Base-by-base conservation (phyloP, 1,140 invertebrate species). In the Bombus haemorrhoidalis region DNA sequence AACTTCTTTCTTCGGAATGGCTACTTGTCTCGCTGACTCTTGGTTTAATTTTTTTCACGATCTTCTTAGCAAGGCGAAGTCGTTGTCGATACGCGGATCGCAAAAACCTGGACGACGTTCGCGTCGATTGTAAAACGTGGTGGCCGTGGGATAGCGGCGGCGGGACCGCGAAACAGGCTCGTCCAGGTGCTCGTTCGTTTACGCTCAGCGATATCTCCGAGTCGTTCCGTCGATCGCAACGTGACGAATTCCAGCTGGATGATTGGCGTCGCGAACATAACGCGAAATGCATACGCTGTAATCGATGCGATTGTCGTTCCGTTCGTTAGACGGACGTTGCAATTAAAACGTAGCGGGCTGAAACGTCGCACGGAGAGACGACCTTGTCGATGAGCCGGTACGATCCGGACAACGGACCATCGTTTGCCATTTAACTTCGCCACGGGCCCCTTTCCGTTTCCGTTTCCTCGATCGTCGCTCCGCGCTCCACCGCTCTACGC, bases 31-130 rank as follows among this genome's bases (percentile, higher is more conserved):
- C 5, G 9, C 25, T 1, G 28, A 37, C 28, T 37, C 8, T 1
- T 3, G 0, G 10, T 0, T n/a, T 32, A 8, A 8, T n/a, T 15
- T 72, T 41, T 72, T n/a, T n/a, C 13, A 0, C 1, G 1, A 34
- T 34, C 4, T 28, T 47, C 13, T 62, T 2, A 62, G 59, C 0
- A 6, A 4, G 9, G 10, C 18, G 2, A 0, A 22, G 5, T 53
- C 18, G 18, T 53, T 0, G 18, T 25, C 2, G 66, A 1, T 4
- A 10, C 10, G 25, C 1, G 37, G 25, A 8, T 41, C 1, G 69
- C 12, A 0, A n/a, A n/a, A 41, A 41, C 28, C 15, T 18, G 37
- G 5, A n/a, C 15, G 37, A 71, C 69, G 69, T 15, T 15, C 12
- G 25, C 25, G 2, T 41, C 0, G 69, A 72, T n/a, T 1, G 28